Percentiles rank a stretch among this genome's conserved stretches.
Evolutionary conservation across 1,140 invertebrate genomes (phyloP).

Genomic region (Pogonognathellus flavescens): DNA sequence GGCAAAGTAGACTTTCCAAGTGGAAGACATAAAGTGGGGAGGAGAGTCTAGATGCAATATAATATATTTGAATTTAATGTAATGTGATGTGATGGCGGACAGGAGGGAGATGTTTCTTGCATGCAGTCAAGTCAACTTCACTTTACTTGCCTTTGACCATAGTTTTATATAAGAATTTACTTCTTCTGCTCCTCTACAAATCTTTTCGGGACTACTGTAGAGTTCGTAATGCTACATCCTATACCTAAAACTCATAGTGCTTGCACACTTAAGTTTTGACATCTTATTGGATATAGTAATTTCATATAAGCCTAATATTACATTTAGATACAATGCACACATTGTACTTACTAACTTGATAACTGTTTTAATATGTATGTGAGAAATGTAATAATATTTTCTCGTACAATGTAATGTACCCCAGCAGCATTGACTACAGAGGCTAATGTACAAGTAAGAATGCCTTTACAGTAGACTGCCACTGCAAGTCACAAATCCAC

Average conservation of each 20-base stretch:
- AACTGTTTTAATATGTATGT: too few relatives aligned
- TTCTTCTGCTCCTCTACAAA: neutral
- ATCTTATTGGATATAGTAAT: neutral
- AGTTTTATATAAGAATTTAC: neutral
- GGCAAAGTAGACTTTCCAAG: neutral
- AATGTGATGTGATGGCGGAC: constrained; percentile 31
- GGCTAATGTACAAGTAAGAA: too few relatives aligned
- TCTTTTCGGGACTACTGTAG: neutral
- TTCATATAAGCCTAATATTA: neutral
- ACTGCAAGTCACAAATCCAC: too few relatives aligned
- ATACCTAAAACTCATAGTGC: neutral
- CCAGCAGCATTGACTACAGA: too few relatives aligned
- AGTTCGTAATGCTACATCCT: neutral
- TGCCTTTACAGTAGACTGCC: too few relatives aligned
- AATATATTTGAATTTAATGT: constrained; percentile 50
- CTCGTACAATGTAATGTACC: too few relatives aligned
- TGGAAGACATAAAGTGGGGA: constrained; percentile 25
- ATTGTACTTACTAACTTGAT: too few relatives aligned
- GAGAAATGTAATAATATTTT: too few relatives aligned
- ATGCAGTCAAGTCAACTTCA: constrained; percentile 29
- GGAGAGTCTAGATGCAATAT: constrained; percentile 28
- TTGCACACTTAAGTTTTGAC: neutral
- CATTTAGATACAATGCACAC: too few relatives aligned
- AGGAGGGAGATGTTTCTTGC: constrained; percentile 33
- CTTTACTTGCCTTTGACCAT: neutral